Evolutionary conservation across 1,140 invertebrate genomes (phyloP).

Genomic region (Ceratoteleas bidentatus): DNA sequence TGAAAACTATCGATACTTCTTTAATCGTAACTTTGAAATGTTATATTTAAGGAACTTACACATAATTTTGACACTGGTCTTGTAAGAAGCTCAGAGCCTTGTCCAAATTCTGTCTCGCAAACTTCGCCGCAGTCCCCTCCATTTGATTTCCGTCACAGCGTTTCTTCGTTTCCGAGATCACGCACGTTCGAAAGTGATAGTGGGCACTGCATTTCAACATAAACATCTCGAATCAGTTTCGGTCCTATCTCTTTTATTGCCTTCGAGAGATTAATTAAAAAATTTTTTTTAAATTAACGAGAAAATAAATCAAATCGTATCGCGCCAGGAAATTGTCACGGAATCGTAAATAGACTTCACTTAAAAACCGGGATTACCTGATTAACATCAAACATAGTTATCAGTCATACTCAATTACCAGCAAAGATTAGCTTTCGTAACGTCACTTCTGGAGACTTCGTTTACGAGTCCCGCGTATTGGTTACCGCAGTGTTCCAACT

Average conservation of each 20-base stretch:
- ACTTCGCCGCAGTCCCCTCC: constrained; percentile 80
- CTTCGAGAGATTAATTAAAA: not conserved
- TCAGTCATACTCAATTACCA: constrained; percentile 78
- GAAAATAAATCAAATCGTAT: not conserved
- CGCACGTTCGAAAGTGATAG: constrained; percentile 83
- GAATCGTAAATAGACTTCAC: not conserved
- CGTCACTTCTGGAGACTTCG: constrained; percentile 82
- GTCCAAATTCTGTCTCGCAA: constrained; percentile 82
- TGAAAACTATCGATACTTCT: too few relatives aligned
- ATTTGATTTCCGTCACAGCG: constrained; percentile 80
- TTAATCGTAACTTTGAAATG: too few relatives aligned
- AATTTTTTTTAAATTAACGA: not conserved
- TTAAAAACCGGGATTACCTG: constrained; percentile 11
- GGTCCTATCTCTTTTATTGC: not conserved
- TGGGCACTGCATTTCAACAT: constrained; percentile 78
- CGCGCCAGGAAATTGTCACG: not conserved
- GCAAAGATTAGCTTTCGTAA: constrained; percentile 82
- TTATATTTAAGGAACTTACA: constrained; percentile 82
- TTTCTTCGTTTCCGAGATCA: constrained; percentile 81
- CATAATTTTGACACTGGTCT: constrained; percentile 83
- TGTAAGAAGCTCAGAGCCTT: constrained; percentile 83
- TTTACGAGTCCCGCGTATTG: constrained; percentile 83
- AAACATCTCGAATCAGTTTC: not conserved
- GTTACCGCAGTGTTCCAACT: constrained; percentile 82
- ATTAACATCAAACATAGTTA: constrained; percentile 46